phyloP scores from a whole-genome alignment of 37 sponge, comb jelly and placozoan species.

The Haliclona indistincta region DNA sequence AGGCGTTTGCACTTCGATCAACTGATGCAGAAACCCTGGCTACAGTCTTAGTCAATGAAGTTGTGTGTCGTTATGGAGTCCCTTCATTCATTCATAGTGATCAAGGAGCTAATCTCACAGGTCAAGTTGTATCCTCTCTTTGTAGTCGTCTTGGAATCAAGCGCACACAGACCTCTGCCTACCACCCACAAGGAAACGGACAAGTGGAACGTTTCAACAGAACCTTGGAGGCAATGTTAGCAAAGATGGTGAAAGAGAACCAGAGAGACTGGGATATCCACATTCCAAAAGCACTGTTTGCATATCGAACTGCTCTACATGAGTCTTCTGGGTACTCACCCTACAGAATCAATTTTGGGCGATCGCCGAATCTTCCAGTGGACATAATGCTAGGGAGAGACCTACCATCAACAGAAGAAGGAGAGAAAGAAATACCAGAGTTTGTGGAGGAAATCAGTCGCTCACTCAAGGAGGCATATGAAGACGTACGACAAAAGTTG shows the following conservation, averaged over 20 bases:
- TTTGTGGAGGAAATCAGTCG: constrained; percentile 27
- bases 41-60: constrained; percentile 29
- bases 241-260: constrained; percentile 47
- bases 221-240: constrained; percentile 41
- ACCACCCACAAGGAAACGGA: constrained; percentile 55
- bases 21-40: constrained; percentile 30
- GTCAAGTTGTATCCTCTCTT: neutral
- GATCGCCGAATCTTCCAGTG: constrained; percentile 28
- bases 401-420: no score
- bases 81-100: constrained; percentile 35
- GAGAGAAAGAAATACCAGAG: constrained; percentile 2
- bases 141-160: constrained; percentile 17
- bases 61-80: constrained; percentile 38
- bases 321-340: constrained; percentile 36
- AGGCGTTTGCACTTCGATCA: constrained; percentile 11
- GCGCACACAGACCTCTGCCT: constrained; percentile 24
- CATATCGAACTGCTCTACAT: constrained; percentile 46
- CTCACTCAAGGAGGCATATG: constrained; percentile 14
- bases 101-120: constrained; percentile 38
- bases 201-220: constrained; percentile 50
- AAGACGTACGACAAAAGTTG: neutral
- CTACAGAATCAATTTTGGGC: constrained; percentile 27
- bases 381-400: constrained; percentile 31
- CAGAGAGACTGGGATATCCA: constrained; percentile 49
- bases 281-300: constrained; percentile 21